A percentile compares a stretch with the other conserved stretches of the same genome.
These are phyloP conservation scores for Muscidifurax raptorellus DNA, from an alignment of 1,140 invertebrate genomes.

Conservation along the genomic window DNA sequence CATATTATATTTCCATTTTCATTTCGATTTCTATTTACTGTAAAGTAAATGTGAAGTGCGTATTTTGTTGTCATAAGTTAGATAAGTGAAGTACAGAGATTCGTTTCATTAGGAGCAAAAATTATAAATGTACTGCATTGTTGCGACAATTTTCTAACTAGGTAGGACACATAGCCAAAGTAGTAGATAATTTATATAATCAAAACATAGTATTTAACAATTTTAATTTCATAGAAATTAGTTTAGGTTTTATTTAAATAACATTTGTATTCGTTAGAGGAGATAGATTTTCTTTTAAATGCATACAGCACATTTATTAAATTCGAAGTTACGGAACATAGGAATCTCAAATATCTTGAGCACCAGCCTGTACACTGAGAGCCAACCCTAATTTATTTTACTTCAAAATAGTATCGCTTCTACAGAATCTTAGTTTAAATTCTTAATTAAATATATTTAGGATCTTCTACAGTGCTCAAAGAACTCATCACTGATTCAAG, in stretches of 20 bases:
- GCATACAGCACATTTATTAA: constrained; percentile 17
- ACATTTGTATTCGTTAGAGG: neutral
- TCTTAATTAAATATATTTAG: constrained; percentile 37
- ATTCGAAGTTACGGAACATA: constrained; percentile 13
- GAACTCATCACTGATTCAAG: constrained; percentile 33
- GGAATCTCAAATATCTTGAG: constrained; percentile 6
- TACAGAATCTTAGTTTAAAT: constrained; percentile 24
- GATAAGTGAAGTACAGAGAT: neutral
- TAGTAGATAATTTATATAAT: no score
- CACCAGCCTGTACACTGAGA: neutral
- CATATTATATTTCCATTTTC: constrained; percentile 5
- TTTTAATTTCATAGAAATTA: no score
- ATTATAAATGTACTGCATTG: neutral
- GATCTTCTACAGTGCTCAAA: constrained; percentile 26
- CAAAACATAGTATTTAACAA: no score
- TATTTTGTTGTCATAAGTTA: constrained; percentile 1
- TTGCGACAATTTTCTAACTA: neutral
- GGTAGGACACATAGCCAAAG: no score
- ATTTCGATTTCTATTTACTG: neutral
- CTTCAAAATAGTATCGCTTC: constrained; percentile 28
- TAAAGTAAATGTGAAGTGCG: constrained; percentile 12
- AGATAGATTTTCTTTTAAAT: neutral
- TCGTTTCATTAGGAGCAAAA: neutral
- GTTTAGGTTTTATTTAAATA: neutral
- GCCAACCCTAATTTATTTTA: constrained; percentile 8